Base-by-base conservation (phyloP, 2,797 vertebrate genomes). In the Lacerta viridis region DNA sequence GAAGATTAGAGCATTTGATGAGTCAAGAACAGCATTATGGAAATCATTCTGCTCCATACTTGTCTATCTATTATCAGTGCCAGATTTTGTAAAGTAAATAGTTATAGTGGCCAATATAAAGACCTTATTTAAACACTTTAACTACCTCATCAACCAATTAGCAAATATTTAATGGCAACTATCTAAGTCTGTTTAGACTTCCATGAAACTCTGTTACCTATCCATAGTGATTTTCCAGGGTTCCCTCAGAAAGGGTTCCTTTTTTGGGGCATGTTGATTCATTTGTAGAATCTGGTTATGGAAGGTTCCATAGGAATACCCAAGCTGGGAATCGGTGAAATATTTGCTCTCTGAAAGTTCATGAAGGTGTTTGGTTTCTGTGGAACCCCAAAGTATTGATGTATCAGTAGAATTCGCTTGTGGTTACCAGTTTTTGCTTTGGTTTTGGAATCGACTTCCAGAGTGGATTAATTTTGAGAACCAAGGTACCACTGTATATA, bases 131-230 rank as follows among this genome's bases (percentile, higher is more conserved):
- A 90, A 88, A 89, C 72, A 46, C 77, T 83, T 83, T 88, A 92
- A 92, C 84, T 85, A 90, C 90, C 86, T 91, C 86, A 89, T 94
- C 87, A 87, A 81, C 69, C 80, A 81, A 17, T 77, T 92, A 76
- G 89, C 90, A 92, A 91, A 89, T 94, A 90, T 85, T 91, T 92
- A 84, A 81, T 55, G 80, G 74, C 90, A 90, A 87, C 84, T 83
- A 59, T n/a, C n/a, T 41, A 25, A 39, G 33, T 23, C 85, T 83
- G 43, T 83, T 90, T 29, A 1, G 3, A n/a, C 50, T 20, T 20
- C 20, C 7, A 27, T n/a, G 81, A 13, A 29, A 55, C n/a, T 46
- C 66, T 23, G 50, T 29, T 59, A 84, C n/a, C 43, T 50, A 5
- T 36, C 76, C 25, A 17, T 69, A 71, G 33, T 18, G 6, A 72